Conservation (phyloP, 2,113 vertebrate species). For the Delphinus delphis region DNA sequence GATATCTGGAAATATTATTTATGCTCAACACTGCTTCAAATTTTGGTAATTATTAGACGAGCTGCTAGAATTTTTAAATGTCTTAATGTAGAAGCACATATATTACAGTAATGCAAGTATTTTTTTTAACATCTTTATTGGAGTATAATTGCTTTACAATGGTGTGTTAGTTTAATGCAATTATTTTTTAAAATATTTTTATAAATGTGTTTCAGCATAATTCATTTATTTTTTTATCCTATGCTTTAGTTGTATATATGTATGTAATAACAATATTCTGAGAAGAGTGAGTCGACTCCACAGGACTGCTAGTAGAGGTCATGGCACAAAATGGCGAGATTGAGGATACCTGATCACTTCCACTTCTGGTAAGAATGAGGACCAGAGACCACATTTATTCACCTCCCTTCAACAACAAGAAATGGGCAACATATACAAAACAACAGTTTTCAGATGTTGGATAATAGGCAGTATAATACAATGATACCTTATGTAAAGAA, state of each 20-base stretch:
- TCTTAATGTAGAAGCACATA: neutral
- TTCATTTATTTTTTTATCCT: neutral
- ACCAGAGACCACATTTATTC: neutral
- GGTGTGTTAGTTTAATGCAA: neutral
- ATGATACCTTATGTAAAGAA: neutral
- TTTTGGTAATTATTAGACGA: constrained; percentile 44
- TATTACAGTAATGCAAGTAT: neutral
- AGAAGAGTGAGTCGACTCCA: neutral
- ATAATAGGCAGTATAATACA: neutral
- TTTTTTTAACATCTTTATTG: neutral
- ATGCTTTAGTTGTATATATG: neutral
- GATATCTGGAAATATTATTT: constrained; percentile 53
- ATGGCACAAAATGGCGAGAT: neutral
- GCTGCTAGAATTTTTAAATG: neutral
- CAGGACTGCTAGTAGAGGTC: neutral
- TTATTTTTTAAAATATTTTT: neutral
- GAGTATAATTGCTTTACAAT: no score
- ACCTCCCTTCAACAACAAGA: neutral
- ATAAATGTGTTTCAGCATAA: neutral
- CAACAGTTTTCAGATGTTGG: neutral
- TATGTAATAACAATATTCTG: neutral
- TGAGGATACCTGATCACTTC: neutral
- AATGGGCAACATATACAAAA: neutral
- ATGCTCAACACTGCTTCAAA: neutral
- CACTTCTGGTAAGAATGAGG: neutral